Base-by-base conservation (phyloP, 2,888 invertebrate genomes). In the Tholera decimalis region DNA sequence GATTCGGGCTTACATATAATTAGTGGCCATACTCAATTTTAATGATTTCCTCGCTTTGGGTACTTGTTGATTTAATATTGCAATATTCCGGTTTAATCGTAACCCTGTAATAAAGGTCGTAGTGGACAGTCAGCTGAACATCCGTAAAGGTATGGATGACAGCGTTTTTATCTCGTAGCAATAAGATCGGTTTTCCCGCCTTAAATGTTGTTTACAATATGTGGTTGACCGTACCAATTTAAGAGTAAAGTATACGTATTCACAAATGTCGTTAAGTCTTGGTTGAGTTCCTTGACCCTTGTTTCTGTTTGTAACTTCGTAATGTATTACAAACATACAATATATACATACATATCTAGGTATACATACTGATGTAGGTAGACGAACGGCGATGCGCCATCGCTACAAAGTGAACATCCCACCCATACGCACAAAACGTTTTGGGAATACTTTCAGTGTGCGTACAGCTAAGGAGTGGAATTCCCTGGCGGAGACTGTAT, bases 281-380 rank as follows among this genome's bases (percentile, higher is more conserved):
- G 39, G 30, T 47, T 13, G 26, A 66, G 68, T 20, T 60, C 26
- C 35, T 67, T 68, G 53, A 67, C 60, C 51, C 51, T 24, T 30
- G 18, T 24, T n/a, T 15, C 6, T n/a, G 35, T 15, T 15, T 22
- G 58, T 50, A 20, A 1, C 26, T 26, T 3, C 26, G 47, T 47
- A 9, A 22, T 13, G 3, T 8, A 24, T 24, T 15, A 35, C 35
- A 35, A 15, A 15, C 15, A 35, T 15, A 33, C 13, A 33, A 4
- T 15, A 15, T 4, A 35, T 35, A n/a, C n/a, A n/a, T n/a, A n/a
- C n/a, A n/a, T n/a, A n/a, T n/a, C n/a, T n/a, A n/a, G n/a, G n/a
- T n/a, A n/a, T n/a, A n/a, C n/a, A n/a, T n/a, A n/a, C n/a, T n/a
- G n/a, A n/a, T n/a, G n/a, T n/a, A n/a, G n/a, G n/a, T n/a, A n/a